Conservation (phyloP, 1,140 invertebrate genomes). For the Ceratoteleas bidentatus region DNA sequence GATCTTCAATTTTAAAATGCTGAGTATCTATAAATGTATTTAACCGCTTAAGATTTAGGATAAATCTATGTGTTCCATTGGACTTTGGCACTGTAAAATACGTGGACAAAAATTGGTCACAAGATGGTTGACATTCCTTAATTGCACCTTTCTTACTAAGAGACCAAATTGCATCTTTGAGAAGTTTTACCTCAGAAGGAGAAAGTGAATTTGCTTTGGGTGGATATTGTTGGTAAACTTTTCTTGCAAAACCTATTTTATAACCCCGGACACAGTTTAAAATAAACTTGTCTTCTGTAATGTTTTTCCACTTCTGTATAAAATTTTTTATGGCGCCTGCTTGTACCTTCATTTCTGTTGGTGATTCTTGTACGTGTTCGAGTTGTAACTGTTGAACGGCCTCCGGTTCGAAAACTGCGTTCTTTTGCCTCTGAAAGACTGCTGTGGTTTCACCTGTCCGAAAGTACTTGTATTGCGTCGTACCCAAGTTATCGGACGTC, state of each 20-base stretch:
- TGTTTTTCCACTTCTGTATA: constrained; percentile 1
- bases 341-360: background rate
- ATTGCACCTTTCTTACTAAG: constrained; percentile 16
- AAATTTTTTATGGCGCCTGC: constrained; percentile 8
- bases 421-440: constrained; percentile 4
- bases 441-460: constrained; percentile 17
- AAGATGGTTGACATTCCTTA: background rate
- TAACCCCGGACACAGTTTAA: constrained; percentile 15
- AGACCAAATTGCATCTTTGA: constrained; percentile 7
- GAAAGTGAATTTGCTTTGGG: background rate
- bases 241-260: constrained; percentile 13
- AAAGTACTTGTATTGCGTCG: background rate
- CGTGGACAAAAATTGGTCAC: constrained; percentile 14
- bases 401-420: background rate
- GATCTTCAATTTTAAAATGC: constrained; percentile 25
- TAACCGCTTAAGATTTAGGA: background rate
- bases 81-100: constrained; percentile 8
- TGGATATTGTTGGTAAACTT: background rate
- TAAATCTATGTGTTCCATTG: constrained; percentile 5
- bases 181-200: background rate
- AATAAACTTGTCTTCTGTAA: constrained; percentile 14
- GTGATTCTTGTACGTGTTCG: background rate
- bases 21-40: background rate
- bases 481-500: background rate
- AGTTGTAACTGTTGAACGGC: background rate